Evolutionary conservation across 2,888 invertebrate genomes (phyloP).

Genomic region (Polia nebulosa): DNA sequence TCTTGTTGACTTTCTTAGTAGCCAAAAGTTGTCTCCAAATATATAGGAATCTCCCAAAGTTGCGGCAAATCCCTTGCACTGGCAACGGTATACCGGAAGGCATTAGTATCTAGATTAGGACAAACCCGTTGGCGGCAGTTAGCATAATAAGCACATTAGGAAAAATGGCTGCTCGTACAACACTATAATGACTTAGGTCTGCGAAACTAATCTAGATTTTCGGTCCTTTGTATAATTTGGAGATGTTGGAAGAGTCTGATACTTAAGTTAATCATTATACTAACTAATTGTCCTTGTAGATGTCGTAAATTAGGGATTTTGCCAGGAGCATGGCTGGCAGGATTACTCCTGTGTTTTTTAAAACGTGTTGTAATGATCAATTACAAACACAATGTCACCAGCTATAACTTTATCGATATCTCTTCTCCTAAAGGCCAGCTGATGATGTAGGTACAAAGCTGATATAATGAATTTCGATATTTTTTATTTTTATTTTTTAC

Average conservation of each 20-base stretch:
- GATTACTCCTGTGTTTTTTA: background rate
- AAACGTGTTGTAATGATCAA: background rate
- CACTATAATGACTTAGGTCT: constrained; percentile 30
- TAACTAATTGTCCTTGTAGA: background rate
- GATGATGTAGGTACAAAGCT: no score
- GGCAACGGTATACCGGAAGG: constrained; percentile 53
- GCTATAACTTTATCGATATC: background rate
- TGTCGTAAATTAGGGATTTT: background rate
- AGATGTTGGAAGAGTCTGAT: background rate
- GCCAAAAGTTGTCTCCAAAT: background rate
- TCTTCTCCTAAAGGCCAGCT: background rate
- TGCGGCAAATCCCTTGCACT: constrained; percentile 35
- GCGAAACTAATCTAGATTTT: constrained; percentile 30
- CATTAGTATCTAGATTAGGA: constrained; percentile 60
- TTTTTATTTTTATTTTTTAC: no score
- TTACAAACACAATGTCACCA: background rate
- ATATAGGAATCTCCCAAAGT: constrained; percentile 20
- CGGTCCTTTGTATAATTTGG: background rate
- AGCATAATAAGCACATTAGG: constrained; percentile 64
- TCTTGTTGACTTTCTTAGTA: constrained; percentile 18
- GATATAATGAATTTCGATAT: background rate
- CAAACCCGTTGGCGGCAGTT: constrained; percentile 63
- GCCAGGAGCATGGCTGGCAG: background rate
- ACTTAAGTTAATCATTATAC: background rate
- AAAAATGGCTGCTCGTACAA: constrained; percentile 44